Percentiles rank a stretch among this genome's conserved stretches.
Evolutionary conservation across 2,113 vertebrate genomes (phyloP).

Genomic region (Zingel zingel): DNA sequence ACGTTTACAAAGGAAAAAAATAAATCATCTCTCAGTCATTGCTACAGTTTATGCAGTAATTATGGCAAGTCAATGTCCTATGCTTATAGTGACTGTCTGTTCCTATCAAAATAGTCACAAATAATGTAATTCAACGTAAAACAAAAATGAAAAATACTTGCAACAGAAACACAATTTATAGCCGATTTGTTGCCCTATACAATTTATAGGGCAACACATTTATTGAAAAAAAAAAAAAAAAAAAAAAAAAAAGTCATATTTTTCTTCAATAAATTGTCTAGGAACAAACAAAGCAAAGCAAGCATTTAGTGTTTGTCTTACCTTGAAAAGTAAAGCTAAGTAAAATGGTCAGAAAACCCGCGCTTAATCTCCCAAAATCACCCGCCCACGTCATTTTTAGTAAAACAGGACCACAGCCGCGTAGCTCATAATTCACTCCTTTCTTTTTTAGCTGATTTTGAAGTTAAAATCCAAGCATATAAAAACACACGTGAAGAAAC

Average conservation of each 20-base stretch:
- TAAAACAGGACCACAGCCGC: background rate
- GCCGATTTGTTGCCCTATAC: background rate
- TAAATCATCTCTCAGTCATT: background rate
- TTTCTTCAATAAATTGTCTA: fast-evolving
- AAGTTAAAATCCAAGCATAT: background rate
- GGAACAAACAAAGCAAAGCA: background rate
- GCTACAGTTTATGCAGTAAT: background rate
- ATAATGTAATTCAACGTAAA: background rate
- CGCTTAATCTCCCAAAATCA: background rate
- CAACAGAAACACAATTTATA: background rate
- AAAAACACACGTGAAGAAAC: background rate
- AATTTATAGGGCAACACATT: too few relatives aligned
- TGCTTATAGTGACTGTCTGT: background rate
- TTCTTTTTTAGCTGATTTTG: too few relatives aligned
- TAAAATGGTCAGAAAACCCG: conserved; percentile 23
- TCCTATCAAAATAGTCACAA: background rate
- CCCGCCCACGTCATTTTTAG: conserved; percentile 29
- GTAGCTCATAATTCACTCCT: background rate
- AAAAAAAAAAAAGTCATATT: too few relatives aligned
- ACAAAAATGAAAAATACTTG: background rate
- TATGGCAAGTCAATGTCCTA: background rate
- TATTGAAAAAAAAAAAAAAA: too few relatives aligned
- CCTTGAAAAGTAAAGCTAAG: conserved; percentile 49
- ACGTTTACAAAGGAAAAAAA: background rate
- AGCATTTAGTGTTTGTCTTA: conserved; percentile 27